Percentiles rank a stretch among this genome's conserved stretches.
phyloP scores from a whole-genome alignment of 2,113 vertebrate genomes.

The Hassar affinis region DNA sequence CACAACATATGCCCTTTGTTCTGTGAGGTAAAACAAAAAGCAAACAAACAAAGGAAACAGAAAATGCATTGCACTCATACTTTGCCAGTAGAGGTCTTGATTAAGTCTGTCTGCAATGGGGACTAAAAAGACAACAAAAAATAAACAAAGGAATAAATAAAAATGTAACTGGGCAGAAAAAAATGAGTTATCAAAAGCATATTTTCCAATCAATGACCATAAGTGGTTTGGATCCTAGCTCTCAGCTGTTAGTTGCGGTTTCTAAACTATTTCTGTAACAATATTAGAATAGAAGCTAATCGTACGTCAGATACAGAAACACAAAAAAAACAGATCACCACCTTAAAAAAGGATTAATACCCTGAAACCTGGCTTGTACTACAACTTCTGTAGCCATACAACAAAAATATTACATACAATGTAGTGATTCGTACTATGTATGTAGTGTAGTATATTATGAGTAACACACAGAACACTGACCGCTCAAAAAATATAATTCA shows the following conservation, averaged over 20 bases:
- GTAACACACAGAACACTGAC: background rate
- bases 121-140: slow-evolving; percentile 58
- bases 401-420: background rate
- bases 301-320: background rate
- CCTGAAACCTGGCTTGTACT: background rate
- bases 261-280: background rate
- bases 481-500: background rate
- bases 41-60: slow-evolving; percentile 20
- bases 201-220: background rate
- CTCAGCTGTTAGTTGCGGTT: no score
- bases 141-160: slow-evolving; percentile 26
- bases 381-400: background rate
- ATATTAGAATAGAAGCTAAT: background rate
- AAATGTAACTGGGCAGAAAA: slow-evolving; percentile 25
- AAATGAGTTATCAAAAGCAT: slow-evolving; percentile 6
- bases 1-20: slow-evolving; percentile 43
- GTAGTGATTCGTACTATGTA: no score
- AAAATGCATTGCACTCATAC: slow-evolving; percentile 48
- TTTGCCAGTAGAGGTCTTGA: slow-evolving; percentile 57
- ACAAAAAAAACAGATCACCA: background rate
- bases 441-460: no score
- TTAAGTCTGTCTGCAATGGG: slow-evolving; percentile 57
- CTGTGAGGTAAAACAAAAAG: slow-evolving; percentile 22
- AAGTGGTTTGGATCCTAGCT: background rate
- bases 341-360: background rate